Base-by-base conservation (phyloP, 2,888 invertebrate species). In the Bedellia somnulentella region DNA sequence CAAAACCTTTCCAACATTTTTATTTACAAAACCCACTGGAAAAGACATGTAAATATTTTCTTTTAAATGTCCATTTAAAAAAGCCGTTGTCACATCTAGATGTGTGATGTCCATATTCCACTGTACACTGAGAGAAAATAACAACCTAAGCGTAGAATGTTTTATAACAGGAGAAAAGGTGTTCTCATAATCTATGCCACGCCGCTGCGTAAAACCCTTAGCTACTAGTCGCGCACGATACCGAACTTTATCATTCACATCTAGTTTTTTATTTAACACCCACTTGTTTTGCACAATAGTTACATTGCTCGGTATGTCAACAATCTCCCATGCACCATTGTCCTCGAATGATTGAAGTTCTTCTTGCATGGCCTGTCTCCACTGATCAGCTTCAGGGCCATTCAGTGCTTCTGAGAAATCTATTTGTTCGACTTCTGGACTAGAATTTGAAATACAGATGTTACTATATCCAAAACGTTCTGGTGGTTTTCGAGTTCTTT, bases 311-410 rank as follows among this genome's bases (percentile, higher is more conserved):
- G 21, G 25, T 8, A 15, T 4, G 17, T 31, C 4, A 25, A 13
- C 25, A 25, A 12, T n/a, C 14, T 25, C 10, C 26, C 26, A 14
- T 2, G 15, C 26, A 26, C 15, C 15, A 26, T 26, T 26, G 26
- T 12, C 5, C 5, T 26, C 15, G n/a, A 26, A 26, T 2, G 13
- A 12, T 15, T 26, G 11, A 3, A 26, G 11, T 15, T 26, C 26
- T 8, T 26, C 36, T 18, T 30, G 5, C 28, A 39, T 25, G 2
- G 41, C 38, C 6, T 12, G 13, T 6, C 18, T 12, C 41, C 42
- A 42, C n/a, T 37, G 29, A 8, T 33, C 36, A 6, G 16, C 34
- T n/a, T 42, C 36, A 9, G 37, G 29, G 1, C 43, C 33, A 10
- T 15, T 22, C 15, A 38, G 5, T 2, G 33, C 39, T n/a, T 40